These are phyloP conservation scores for Anolis sagrei DNA, from an alignment of 2,113 vertebrate genomes.

Conservation along the genomic window DNA sequence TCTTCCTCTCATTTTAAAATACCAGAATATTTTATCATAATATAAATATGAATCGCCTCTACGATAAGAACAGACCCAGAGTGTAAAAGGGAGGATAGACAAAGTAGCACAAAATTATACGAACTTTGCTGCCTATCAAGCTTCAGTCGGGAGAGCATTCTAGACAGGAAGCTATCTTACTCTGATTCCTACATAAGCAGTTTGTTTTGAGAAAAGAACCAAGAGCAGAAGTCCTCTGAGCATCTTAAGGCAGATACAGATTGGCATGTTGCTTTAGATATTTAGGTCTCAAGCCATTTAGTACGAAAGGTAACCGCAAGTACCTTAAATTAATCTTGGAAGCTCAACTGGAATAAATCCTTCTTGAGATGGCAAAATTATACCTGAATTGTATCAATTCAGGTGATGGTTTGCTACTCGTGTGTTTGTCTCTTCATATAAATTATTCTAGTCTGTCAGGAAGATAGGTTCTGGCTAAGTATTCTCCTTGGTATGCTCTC, in stretches of 20 bases:
- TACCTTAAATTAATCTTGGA: neutral
- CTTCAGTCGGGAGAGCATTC: neutral
- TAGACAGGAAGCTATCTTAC: neutral
- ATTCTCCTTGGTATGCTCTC: neutral
- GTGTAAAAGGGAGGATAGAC: neutral
- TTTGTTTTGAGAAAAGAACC: neutral
- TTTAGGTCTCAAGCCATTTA: neutral
- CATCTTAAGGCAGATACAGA: neutral
- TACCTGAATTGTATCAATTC: neutral
- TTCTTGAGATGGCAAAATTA: too few species aligned
- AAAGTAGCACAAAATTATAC: neutral
- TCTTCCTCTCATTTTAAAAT: neutral
- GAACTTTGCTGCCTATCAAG: neutral
- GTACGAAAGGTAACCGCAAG: neutral
- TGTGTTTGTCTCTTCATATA: neutral
- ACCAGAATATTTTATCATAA: neutral
- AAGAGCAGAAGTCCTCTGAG: neutral
- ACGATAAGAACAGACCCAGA: neutral
- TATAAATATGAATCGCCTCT: neutral
- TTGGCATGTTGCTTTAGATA: neutral
- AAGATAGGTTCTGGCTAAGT: neutral
- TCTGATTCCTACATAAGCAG: neutral
- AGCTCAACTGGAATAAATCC: neutral
- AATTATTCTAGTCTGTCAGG: neutral
- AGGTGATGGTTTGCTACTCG: neutral